phyloP scores from a whole-genome alignment of 2,888 invertebrate genomes.

The Papilio demoleus region DNA sequence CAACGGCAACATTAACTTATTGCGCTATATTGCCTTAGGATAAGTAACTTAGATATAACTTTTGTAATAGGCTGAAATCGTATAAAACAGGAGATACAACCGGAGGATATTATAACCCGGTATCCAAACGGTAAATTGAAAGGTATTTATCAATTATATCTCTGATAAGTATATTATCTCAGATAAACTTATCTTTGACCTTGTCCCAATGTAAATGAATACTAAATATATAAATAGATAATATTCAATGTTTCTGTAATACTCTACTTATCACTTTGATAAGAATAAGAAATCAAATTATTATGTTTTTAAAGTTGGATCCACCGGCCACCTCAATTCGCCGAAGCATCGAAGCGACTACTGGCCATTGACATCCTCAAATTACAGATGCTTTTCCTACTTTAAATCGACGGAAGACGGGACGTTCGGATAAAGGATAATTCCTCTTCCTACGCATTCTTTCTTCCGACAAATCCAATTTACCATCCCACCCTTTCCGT shows the following conservation, averaged over 20 bases:
- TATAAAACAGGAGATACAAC: neutral
- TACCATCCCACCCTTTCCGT: too few relatives aligned
- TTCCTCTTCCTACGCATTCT: too few relatives aligned
- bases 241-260: neutral
- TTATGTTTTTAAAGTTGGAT: neutral
- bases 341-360: too few relatives aligned
- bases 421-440: too few relatives aligned
- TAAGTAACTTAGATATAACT: too few relatives aligned
- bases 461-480: too few relatives aligned
- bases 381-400: too few relatives aligned
- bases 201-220: slow-evolving; percentile 30
- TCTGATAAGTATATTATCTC: slow-evolving; percentile 10
- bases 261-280: neutral
- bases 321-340: too few relatives aligned
- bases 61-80: neutral
- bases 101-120: slow-evolving; percentile 15
- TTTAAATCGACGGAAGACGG: too few relatives aligned
- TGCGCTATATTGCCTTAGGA: too few relatives aligned
- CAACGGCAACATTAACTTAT: too few relatives aligned
- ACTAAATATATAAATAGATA: slow-evolving; percentile 24
- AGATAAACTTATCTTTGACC: slow-evolving; percentile 36
- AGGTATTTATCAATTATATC: slow-evolving; percentile 1
- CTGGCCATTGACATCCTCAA: too few relatives aligned
- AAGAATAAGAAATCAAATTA: neutral
- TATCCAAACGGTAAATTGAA: slow-evolving; percentile 18